Conservation (phyloP, 2,888 invertebrate genomes). For the Notodonta dromedarius region DNA sequence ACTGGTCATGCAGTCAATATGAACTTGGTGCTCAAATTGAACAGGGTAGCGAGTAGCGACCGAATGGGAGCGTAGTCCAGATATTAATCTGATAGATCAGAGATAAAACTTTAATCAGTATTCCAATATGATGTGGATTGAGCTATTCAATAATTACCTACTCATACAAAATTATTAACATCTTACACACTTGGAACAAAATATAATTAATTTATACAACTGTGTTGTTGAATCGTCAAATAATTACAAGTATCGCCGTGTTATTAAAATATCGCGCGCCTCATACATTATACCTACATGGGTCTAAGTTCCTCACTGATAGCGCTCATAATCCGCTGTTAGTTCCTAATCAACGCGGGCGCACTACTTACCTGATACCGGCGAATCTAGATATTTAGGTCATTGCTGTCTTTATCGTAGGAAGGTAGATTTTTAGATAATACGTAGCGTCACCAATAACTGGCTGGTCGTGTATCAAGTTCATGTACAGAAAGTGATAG, state of each 20-base stretch:
- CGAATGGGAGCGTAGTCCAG: too few relatives aligned
- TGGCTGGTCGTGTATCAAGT: not conserved
- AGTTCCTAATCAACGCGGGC: not conserved
- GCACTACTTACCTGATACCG: not conserved
- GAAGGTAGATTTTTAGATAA: constrained; percentile 1
- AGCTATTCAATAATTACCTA: too few relatives aligned
- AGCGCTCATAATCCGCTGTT: not conserved
- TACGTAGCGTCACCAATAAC: constrained; percentile 1
- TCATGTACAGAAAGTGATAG: not conserved
- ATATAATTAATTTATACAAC: too few relatives aligned
- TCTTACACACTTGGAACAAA: too few relatives aligned
- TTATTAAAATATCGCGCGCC: not conserved
- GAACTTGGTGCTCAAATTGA: too few relatives aligned
- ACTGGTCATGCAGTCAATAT: too few relatives aligned
- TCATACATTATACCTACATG: not conserved
- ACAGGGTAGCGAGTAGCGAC: too few relatives aligned
- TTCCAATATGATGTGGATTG: too few relatives aligned
- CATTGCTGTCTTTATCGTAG: constrained; percentile 15
- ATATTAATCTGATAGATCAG: too few relatives aligned
- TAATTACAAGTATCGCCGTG: not conserved
- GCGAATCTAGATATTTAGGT: constrained; percentile 16
- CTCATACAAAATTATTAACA: too few relatives aligned
- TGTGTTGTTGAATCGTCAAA: not conserved
- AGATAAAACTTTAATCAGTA: too few relatives aligned
- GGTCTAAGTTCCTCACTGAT: constrained; percentile 5